These are phyloP conservation scores for Chrysogorgia sp. DNA, from an alignment of 92 coral and sea anemone genomes.

Conservation along the genomic window DNA sequence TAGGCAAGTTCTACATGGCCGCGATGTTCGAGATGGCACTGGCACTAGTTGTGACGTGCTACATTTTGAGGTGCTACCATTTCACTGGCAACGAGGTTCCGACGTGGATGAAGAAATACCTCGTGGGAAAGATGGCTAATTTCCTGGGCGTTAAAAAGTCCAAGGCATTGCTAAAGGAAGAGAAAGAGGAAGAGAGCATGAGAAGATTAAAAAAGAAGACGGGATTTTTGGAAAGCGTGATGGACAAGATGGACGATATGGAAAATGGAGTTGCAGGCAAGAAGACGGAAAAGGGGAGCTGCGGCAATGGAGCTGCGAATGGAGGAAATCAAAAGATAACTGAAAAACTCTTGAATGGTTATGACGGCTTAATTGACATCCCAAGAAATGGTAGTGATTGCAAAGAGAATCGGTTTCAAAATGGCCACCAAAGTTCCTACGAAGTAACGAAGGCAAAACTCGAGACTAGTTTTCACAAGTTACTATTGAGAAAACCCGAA, in stretches of 20 bases:
- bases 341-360: constrained; percentile 7
- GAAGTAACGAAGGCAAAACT: background rate
- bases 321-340: background rate
- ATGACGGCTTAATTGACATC: background rate
- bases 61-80: constrained; percentile 90
- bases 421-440: background rate
- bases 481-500: too few species aligned
- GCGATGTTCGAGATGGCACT: constrained; percentile 96
- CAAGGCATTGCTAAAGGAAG: constrained; percentile 33
- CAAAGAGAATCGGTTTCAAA: background rate
- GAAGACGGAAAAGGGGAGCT: background rate
- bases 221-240: constrained; percentile 8
- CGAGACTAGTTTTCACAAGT: too few species aligned
- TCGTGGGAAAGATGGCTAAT: constrained; percentile 72
- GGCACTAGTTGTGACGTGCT: constrained; percentile 92
- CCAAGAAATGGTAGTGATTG: background rate
- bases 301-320: background rate
- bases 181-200: constrained; percentile 1
- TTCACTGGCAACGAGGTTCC: constrained; percentile 96
- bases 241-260: background rate
- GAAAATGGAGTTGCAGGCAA: background rate
- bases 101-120: constrained; percentile 79
- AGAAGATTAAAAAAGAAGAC: constrained; percentile 1
- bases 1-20: constrained; percentile 99
- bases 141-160: constrained; percentile 30